Evolutionary conservation across 2,113 vertebrate species (phyloP), one percentile per base, ranked within the genome.

Genomic region (Emberiza fucata): DNA sequence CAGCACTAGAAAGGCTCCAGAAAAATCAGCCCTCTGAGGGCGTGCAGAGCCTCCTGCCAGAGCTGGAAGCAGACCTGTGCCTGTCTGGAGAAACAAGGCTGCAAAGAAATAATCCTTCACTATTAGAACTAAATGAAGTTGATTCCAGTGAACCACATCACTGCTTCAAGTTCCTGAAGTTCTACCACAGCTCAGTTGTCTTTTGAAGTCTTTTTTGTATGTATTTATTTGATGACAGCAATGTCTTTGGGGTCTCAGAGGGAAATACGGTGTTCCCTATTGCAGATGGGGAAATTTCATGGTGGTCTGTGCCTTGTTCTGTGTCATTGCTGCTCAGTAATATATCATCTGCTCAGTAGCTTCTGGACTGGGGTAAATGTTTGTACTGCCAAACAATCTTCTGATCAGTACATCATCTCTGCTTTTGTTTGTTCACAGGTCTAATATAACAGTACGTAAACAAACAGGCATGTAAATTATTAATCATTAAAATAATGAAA

Each of bases 1-100:
- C 42, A 65, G n/a, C 20, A 27, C 0, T 0, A 1, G 1, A n/a
- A 78, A 63, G 35, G 14, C 19, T 70, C 80, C 4, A 7, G 59
- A 18, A 42, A 44, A 39, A 66, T 35, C 28, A 27, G 16, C 48
- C 29, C 23, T 77, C 14, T 0, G 0, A 88, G 70, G 24, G 28
- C 0, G 0, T 12, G 12, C 1, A 0, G 39, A 83, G 28, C 48
- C 23, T 54, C 35, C 15, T 3, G 1, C 7, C 27, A 3, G 64
- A 75, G 29, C 37, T n/a, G 27, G 33, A 42, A 76, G 31, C 19
- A 47, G 60, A 57, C 22, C 29, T n/a, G 7, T 56, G 25, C 17
- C 31, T 33, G 10, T 4, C 19, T 39, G 50, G 20, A 73, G 42
- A 70, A 90, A 54, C 9, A 19, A 56, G 28, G 11, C 22, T 59